Base-by-base conservation (phyloP, 2,888 invertebrate species). In the Drosophila picticornis region DNA sequence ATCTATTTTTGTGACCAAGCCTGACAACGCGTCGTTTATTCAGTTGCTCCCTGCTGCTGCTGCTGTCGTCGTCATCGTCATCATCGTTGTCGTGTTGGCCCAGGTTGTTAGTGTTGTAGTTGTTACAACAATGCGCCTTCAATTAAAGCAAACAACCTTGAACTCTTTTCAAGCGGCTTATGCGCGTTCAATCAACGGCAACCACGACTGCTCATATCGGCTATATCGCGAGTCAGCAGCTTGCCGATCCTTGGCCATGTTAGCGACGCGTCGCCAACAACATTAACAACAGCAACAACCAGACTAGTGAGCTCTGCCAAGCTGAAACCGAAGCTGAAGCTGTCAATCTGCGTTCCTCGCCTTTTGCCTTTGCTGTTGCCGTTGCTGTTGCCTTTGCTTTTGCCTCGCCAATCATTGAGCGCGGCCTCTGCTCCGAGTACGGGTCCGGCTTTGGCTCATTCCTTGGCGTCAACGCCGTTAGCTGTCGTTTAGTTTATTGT, bases 141-240 rank as follows among this genome's bases (percentile, higher is more conserved):
- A 88, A 85, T 84, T 87, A 88, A 87, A 87, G 82, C 81, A 82
- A 84, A 80, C 87, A 91, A 89, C 91, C 91, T 91, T 91, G 91
- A 91, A 91, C 91, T 90, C 83, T 78, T 83, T 84, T 75, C 81
- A 79, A 85, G 85, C 84, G 85, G 80, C 78, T 85, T 85, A 83
- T 66, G 75, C 80, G 78, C 80, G 82, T 85, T 77, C 85, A 86
- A 84, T 86, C 81, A 83, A 72, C 79, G 70, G 74, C 82, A 77
- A 77, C 74, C 51, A 61, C 64, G 53, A 50, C 72, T 68, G 74
- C 82, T 81, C 84, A 82, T 77, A 80, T 81, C 81, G 77, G 66
- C 62, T 66, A 78, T 76, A 79, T 79, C 79, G 76, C 78, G 72
- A 79, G 65, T 69, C 77, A 71, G 66, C 74, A 71, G 66, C 67